Conservation (phyloP, 2,797 vertebrate genomes). For the Loriculus beryllinus region DNA sequence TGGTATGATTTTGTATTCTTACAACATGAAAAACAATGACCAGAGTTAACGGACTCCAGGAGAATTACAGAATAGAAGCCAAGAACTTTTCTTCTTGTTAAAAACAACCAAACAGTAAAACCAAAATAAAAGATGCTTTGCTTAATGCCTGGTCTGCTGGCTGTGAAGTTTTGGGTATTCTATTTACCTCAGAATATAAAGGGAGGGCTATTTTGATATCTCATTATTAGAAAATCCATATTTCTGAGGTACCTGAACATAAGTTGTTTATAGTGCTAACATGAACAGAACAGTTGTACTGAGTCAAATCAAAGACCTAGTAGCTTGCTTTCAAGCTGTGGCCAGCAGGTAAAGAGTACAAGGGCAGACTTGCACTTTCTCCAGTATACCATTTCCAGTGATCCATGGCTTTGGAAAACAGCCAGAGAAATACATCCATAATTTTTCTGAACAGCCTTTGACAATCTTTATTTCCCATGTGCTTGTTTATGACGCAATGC, state of each 20-base stretch:
- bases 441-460: neutral
- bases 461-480: neutral
- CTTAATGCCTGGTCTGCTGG: neutral
- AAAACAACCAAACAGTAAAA: neutral
- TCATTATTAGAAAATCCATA: neutral
- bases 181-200: neutral
- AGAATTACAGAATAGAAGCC: neutral
- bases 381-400: neutral
- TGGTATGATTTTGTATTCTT: neutral
- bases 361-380: neutral
- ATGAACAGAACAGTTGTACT: neutral
- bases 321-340: neutral
- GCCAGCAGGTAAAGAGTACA: neutral
- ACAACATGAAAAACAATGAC: neutral
- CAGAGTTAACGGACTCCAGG: neutral
- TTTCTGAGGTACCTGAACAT: neutral
- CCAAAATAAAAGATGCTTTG: neutral
- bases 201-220: neutral
- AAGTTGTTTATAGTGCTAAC: neutral
- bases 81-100: neutral
- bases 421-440: neutral
- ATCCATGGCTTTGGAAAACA: neutral
- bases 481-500: neutral
- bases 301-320: neutral
- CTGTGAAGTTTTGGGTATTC: neutral